Evolutionary conservation across 2,797 vertebrate genomes (phyloP).

Genomic region (Carcharodon carcharias): DNA sequence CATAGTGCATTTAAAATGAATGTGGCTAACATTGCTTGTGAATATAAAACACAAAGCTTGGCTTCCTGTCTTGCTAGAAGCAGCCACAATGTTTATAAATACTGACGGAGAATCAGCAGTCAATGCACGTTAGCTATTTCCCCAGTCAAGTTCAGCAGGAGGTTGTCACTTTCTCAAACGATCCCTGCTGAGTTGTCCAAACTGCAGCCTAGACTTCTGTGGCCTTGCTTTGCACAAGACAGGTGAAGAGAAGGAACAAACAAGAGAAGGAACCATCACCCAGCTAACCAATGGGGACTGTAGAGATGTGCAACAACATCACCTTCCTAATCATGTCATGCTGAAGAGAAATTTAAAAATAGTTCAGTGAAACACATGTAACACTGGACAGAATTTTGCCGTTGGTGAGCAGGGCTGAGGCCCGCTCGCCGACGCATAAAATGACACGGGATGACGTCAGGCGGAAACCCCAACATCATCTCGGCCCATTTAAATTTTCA

Average conservation of each 20-base stretch:
- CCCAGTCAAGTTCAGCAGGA: constrained; percentile 62
- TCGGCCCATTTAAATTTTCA: too few species aligned
- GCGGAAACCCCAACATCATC: too few species aligned
- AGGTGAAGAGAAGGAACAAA: not conserved
- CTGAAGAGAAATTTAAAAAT: not conserved
- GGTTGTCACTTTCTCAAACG: constrained; percentile 71
- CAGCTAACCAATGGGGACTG: not conserved
- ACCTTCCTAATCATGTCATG: not conserved
- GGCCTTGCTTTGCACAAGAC: not conserved
- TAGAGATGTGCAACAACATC: not conserved
- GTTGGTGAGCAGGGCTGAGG: too few species aligned
- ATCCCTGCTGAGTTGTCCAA: not conserved
- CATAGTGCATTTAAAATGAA: not conserved
- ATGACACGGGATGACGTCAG: too few species aligned
- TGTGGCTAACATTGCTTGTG: constrained; percentile 39
- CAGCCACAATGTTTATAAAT: constrained; percentile 56
- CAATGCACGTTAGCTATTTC: constrained; percentile 70
- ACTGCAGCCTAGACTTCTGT: not conserved
- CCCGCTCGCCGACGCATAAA: too few species aligned
- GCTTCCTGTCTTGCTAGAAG: constrained; percentile 59
- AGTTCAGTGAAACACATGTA: not conserved
- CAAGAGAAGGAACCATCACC: not conserved
- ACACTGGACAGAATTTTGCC: too few species aligned
- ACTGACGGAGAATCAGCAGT: constrained; percentile 66
- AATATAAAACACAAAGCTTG: constrained; percentile 57